Percentiles rank a stretch among this genome's conserved stretches.
phyloP scores from a whole-genome alignment of 1,140 invertebrate genomes.

The Metopolophium dirhodum region DNA sequence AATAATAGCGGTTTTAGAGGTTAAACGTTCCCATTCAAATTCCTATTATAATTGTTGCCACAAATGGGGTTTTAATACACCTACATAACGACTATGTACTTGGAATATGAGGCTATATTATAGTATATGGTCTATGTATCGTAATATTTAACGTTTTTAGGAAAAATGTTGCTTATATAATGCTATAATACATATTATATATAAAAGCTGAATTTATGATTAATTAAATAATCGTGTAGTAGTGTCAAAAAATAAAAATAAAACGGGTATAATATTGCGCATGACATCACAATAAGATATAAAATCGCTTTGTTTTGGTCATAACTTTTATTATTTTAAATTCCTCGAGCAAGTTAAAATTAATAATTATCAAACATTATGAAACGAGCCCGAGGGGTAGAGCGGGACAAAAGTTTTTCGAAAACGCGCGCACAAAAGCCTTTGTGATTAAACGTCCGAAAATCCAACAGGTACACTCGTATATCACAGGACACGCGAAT shows the following conservation, averaged over 20 bases:
- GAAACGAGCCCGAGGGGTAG: slow-evolving; percentile 22
- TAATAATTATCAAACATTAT: slow-evolving; percentile 52
- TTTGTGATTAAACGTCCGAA: slow-evolving; percentile 57
- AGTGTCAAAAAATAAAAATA: slow-evolving; percentile 19
- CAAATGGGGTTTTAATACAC: slow-evolving; percentile 25
- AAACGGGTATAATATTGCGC: slow-evolving; percentile 23
- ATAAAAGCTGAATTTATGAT: background rate
- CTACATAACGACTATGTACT: background rate
- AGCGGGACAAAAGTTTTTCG: slow-evolving; percentile 49
- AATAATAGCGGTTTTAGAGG: slow-evolving; percentile 15
- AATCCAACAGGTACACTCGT: slow-evolving; percentile 57
- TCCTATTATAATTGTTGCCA: slow-evolving; percentile 24
- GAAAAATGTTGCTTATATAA: background rate
- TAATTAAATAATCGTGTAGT: slow-evolving; percentile 25
- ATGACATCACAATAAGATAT: slow-evolving; percentile 44
- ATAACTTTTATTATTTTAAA: slow-evolving; percentile 54
- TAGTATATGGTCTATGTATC: background rate
- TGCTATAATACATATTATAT: background rate
- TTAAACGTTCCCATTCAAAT: slow-evolving; percentile 32
- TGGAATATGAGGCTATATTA: background rate
- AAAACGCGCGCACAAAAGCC: slow-evolving; percentile 52
- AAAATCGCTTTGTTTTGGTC: slow-evolving; percentile 47
- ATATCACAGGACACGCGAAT: slow-evolving; percentile 56
- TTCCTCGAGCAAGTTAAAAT: slow-evolving; percentile 47
- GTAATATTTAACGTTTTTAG: background rate